phyloP scores from a whole-genome alignment of 2,888 invertebrate genomes.

The Cyclophora albipunctata region DNA sequence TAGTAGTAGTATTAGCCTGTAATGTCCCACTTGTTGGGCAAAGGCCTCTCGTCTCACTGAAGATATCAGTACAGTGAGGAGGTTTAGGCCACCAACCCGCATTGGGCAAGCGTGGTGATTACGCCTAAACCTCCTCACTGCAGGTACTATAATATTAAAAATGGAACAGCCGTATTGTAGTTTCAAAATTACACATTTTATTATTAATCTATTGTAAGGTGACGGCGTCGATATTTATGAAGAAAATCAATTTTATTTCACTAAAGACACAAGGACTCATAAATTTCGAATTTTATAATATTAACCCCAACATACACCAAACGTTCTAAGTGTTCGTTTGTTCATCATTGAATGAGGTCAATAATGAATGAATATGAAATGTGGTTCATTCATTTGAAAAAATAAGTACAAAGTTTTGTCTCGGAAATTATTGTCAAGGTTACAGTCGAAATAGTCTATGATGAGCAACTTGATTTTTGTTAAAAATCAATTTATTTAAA shows the following conservation, averaged over 20 bases:
- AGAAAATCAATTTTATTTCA: background rate
- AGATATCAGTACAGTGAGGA: no score
- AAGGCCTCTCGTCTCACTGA: no score
- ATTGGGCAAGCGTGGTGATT: no score
- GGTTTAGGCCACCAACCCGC: no score
- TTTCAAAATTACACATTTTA: constrained; percentile 22
- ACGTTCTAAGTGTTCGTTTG: constrained; percentile 33
- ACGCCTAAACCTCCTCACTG: no score
- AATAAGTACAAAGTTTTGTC: no score
- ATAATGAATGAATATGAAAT: constrained; percentile 4
- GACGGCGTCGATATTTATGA: constrained; percentile 42
- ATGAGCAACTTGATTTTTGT: background rate
- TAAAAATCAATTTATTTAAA: background rate
- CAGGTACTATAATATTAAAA: no score
- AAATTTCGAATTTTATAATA: constrained; percentile 41
- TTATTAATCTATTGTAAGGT: constrained; percentile 45
- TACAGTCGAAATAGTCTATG: no score
- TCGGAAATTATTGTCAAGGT: no score
- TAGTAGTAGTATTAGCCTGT: no score
- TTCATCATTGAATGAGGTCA: constrained; percentile 23
- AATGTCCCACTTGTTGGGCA: no score
- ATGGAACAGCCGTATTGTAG: constrained; percentile 18
- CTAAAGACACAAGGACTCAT: background rate
- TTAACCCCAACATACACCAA: constrained; percentile 45
- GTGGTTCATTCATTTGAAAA: constrained; percentile 13